Conservation (phyloP, 2,797 vertebrate species). For the Carapus acus region DNA sequence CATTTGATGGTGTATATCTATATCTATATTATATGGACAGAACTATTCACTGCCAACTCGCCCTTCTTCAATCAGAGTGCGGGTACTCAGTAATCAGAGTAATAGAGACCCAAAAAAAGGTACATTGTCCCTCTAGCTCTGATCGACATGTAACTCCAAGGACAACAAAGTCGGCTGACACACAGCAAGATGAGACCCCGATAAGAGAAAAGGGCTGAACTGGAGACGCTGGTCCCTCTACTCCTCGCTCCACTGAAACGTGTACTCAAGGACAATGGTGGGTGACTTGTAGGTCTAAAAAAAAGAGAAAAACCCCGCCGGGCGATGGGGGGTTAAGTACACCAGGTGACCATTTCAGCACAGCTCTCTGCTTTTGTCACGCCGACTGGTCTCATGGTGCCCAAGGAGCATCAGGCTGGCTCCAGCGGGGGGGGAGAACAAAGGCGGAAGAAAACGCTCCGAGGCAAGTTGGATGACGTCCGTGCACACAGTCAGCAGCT, state of each 20-base stretch:
- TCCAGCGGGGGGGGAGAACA: conserved; percentile 4
- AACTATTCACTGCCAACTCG: too few species aligned
- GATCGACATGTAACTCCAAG: too few species aligned
- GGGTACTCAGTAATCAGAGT: too few species aligned
- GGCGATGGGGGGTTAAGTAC: conserved; percentile 30
- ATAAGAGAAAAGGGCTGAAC: conserved; percentile 53
- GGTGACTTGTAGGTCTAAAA: conserved; percentile 6
- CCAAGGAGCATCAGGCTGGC: conserved; percentile 12
- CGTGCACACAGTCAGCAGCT: background rate
- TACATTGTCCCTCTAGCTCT: too few species aligned
- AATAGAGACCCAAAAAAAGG: too few species aligned
- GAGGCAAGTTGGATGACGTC: conserved; percentile 13
- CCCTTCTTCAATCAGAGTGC: too few species aligned
- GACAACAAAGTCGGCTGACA: conserved; percentile 27
- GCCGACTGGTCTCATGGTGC: conserved; percentile 7
- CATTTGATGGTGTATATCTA: too few species aligned
- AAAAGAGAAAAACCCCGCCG: background rate
- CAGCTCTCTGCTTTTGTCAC: conserved; percentile 13
- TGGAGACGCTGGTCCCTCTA: conserved; percentile 50
- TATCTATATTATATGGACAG: too few species aligned
- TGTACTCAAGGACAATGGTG: conserved; percentile 18
- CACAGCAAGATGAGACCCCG: conserved; percentile 30
- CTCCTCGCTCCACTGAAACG: conserved; percentile 42
- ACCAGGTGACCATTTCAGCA: conserved; percentile 33
- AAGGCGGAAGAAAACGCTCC: conserved; percentile 4